Evolutionary conservation across 2,888 invertebrate species (phyloP), one percentile per base, ranked within the genome.

Genomic region (Elegia similella): DNA sequence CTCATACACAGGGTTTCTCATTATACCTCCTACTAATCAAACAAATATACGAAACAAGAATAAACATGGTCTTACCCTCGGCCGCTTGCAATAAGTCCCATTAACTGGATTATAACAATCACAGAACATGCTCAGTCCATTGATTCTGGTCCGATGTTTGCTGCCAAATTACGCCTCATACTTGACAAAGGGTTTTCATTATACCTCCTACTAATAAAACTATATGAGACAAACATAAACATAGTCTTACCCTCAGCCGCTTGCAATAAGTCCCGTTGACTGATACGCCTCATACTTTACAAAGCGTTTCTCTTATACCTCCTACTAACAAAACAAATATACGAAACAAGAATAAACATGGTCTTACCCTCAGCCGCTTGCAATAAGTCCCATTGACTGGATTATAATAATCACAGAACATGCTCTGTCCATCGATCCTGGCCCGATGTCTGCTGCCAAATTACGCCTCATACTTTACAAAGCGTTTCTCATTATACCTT

Each of bases 361-460:
- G 7, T 15, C 82, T 64, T 59, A 92, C 98, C 66, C 98, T 94
- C 58, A 99, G 87, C 56, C 99, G 92, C 85, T 99, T 99, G 86
- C 99, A 99, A 76, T 99, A 99, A 0, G 98, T 98, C 55, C 95
- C 94, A 73, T 96, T 97, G 3, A 93, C 92, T 0, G 96, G 94
- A 86, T 98, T 87, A 95, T n/a, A 99, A 81, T 96, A 97, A 75
- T 99, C 99, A 81, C 99, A 99, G 85, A 99, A 99, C 96, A 99
- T 98, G 69, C 97, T 97, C 86, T 97, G 97, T 0, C 93, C 93
- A 82, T 98, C 98, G 70, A 99, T 98, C 56, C 97, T 93, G 0
- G 98, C 98, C 80, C 98, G 96, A 75, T 97, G 98, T 47, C 97
- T 94, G 29, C 98, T 98, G 10, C 98, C 98, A 84, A 98, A 99